phyloP scores from a whole-genome alignment of 1,140 invertebrate genomes.

The Coelopa frigida region DNA sequence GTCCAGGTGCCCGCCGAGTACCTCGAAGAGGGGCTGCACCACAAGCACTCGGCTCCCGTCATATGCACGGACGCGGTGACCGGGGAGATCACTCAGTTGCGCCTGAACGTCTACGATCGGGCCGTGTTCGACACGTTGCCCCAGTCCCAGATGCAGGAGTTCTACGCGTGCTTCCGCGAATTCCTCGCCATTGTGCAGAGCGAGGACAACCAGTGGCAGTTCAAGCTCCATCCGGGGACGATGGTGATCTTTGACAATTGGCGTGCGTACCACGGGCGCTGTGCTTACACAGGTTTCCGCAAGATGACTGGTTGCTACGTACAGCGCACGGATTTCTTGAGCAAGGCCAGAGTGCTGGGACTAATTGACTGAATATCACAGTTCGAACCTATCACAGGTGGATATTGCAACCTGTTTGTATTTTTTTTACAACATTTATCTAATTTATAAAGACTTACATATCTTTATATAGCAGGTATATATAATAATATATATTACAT shows the following conservation, averaged over 20 bases:
- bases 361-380: constrained; percentile 43
- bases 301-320: constrained; percentile 56
- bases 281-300: constrained; percentile 54
- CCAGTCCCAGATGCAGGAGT: constrained; percentile 48
- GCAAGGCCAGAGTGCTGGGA: constrained; percentile 48
- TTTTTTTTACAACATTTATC: too few species aligned
- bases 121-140: constrained; percentile 51
- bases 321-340: constrained; percentile 54
- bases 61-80: constrained; percentile 48
- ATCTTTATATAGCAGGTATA: too few species aligned
- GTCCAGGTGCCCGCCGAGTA: constrained; percentile 57
- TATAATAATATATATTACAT: too few species aligned
- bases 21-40: constrained; percentile 51
- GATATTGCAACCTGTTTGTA: too few species aligned
- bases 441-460: too few species aligned
- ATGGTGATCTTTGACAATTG: constrained; percentile 70
- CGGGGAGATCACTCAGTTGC: constrained; percentile 50
- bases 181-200: constrained; percentile 52
- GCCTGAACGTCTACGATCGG: constrained; percentile 65
- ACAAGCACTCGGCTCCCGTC: constrained; percentile 48
- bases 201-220: constrained; percentile 48
- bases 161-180: constrained; percentile 54
- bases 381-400: too few species aligned
- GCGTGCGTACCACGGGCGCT: constrained; percentile 63
- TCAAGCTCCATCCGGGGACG: constrained; percentile 57